Evolutionary conservation across 2,113 vertebrate species (phyloP).

Genomic region (Clarias magur): DNA sequence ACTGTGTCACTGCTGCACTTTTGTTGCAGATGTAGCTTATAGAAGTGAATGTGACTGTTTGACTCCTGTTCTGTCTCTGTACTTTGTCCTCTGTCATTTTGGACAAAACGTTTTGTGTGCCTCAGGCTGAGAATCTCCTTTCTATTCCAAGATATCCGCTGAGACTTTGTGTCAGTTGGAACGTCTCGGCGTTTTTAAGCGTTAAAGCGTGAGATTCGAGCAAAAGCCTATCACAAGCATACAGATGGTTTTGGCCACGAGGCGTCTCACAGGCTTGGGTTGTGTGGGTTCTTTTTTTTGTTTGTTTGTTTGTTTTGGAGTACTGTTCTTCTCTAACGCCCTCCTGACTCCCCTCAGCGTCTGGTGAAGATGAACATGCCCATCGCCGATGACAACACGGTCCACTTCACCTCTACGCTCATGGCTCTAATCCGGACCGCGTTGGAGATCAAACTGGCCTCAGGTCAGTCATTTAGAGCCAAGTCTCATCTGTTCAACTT

Average conservation of each 20-base stretch:
- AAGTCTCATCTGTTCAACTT: not conserved
- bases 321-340: constrained; percentile 29
- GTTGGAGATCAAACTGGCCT: constrained; percentile 88
- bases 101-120: constrained; percentile 73
- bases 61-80: constrained; percentile 53
- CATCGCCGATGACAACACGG: constrained; percentile 84
- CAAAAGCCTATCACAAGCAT: constrained; percentile 56
- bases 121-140: constrained; percentile 26
- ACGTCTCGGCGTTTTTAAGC: not conserved
- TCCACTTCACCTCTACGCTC: constrained; percentile 91
- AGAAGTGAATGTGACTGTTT: constrained; percentile 66
- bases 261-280: constrained; percentile 49
- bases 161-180: constrained; percentile 1
- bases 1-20: constrained; percentile 69
- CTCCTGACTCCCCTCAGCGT: constrained; percentile 72
- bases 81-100: constrained; percentile 25
- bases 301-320: not conserved
- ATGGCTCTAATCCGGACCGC: constrained; percentile 94
- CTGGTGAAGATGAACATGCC: constrained; percentile 97
- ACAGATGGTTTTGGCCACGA: constrained; percentile 66
- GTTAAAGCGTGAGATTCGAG: not conserved
- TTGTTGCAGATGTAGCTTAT: constrained; percentile 66
- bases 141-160: not conserved
- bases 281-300: constrained; percentile 12
- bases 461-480: constrained; percentile 72